These are phyloP conservation scores for Psammodynastes pulverulentus DNA, from an alignment of 2,113 vertebrate species.

Conservation along the genomic window DNA sequence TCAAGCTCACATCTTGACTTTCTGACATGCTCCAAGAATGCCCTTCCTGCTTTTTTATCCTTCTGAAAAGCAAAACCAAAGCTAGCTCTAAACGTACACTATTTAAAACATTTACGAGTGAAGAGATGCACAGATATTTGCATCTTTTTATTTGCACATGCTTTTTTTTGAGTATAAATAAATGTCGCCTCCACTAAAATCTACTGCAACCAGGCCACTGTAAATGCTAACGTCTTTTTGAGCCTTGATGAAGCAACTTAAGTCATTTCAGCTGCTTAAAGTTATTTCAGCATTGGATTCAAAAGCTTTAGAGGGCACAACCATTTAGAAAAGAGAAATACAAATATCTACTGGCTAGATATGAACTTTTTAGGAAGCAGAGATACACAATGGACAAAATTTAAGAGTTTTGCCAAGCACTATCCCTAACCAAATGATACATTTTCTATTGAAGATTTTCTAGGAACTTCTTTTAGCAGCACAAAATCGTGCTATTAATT, in stretches of 20 bases:
- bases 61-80: neutral
- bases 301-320: neutral
- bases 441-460: fast-evolving
- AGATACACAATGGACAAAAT: constrained; percentile 1
- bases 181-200: neutral
- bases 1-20: neutral
- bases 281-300: neutral
- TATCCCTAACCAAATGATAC: neutral
- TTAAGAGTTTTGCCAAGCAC: neutral
- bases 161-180: neutral
- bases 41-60: neutral
- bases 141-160: neutral
- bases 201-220: neutral
- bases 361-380: neutral
- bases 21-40: neutral
- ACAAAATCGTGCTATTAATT: neutral
- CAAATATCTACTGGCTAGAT: neutral
- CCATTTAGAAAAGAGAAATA: neutral
- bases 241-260: neutral
- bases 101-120: neutral
- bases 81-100: neutral
- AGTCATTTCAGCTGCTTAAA: neutral
- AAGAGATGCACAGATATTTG: neutral
- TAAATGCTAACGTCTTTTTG: neutral
- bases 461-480: neutral